A percentile compares a stretch with the other conserved stretches of the same genome.
Evolutionary conservation across 2,797 vertebrate genomes (phyloP).

Genomic region (Cyprinodon diabolis): DNA sequence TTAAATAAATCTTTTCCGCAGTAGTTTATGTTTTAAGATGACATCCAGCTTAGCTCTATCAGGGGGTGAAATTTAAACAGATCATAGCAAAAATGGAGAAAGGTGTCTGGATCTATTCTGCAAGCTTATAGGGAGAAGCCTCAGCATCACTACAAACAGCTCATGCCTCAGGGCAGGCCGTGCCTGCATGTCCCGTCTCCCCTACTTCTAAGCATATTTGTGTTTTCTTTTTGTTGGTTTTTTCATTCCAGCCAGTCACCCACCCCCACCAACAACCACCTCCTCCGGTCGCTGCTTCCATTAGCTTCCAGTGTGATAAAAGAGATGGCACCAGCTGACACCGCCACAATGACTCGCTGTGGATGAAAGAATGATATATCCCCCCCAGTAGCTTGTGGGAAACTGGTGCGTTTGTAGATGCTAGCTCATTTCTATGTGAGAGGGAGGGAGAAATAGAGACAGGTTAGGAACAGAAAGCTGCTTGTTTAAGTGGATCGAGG

Average conservation of each 20-base stretch:
- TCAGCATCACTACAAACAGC: slow-evolving; percentile 64
- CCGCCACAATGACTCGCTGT: slow-evolving; percentile 75
- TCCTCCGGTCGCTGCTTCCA: slow-evolving; percentile 74
- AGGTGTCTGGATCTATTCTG: slow-evolving; percentile 37
- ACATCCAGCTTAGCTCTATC: slow-evolving; percentile 25
- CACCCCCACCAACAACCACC: slow-evolving; percentile 35
- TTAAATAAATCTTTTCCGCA: slow-evolving; percentile 32
- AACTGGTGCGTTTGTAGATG: slow-evolving; percentile 42
- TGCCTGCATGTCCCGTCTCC: slow-evolving; percentile 66
- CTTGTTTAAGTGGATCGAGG: slow-evolving; percentile 54
- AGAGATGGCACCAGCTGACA: slow-evolving; percentile 78
- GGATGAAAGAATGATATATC: slow-evolving; percentile 78
- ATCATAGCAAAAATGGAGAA: slow-evolving; percentile 20
- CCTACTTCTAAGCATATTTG: slow-evolving; percentile 54
- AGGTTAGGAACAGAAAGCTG: slow-evolving; percentile 49
- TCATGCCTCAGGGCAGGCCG: slow-evolving; percentile 61
- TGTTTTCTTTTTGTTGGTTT: slow-evolving; percentile 28
- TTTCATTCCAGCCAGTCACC: slow-evolving; percentile 38
- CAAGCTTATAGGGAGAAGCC: slow-evolving; percentile 57
- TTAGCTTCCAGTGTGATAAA: slow-evolving; percentile 82
- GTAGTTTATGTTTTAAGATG: slow-evolving; percentile 27
- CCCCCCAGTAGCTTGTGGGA: slow-evolving; percentile 68
- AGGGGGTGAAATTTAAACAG: slow-evolving; percentile 9
- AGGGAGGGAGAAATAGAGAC: slow-evolving; percentile 11
- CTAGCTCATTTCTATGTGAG: slow-evolving; percentile 20